A percentile compares a stretch with the other conserved stretches of the same genome.
Evolutionary conservation across 1,140 invertebrate genomes (phyloP).

Genomic region (Trinorchestia longiramus): DNA sequence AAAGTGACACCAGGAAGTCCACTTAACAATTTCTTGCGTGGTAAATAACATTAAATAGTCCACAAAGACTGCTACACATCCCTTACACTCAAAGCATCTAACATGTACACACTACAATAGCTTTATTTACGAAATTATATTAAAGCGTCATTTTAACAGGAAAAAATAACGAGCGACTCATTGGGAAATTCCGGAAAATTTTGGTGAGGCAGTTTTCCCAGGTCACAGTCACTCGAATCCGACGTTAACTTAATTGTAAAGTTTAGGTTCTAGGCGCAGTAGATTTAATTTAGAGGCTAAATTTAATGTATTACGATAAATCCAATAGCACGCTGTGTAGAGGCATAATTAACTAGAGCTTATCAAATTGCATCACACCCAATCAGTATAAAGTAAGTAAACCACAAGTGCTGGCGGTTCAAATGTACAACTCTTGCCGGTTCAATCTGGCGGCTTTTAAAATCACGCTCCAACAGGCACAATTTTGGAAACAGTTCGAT

Average conservation of each 20-base stretch:
- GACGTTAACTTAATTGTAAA: neutral
- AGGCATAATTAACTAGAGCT: constrained; percentile 46
- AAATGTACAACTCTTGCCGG: neutral
- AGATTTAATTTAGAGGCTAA: neutral
- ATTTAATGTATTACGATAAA: neutral
- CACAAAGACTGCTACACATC: neutral
- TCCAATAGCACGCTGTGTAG: constrained; percentile 46
- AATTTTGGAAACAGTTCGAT: neutral
- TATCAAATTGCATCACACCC: constrained; percentile 41
- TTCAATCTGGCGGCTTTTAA: neutral
- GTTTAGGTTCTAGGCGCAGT: neutral
- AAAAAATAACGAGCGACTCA: neutral
- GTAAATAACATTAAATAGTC: neutral
- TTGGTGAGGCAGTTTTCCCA: neutral
- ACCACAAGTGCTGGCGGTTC: neutral
- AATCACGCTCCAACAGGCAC: neutral
- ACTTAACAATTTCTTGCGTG: neutral
- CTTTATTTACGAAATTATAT: constrained; percentile 18
- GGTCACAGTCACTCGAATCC: neutral
- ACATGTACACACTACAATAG: constrained; percentile 18
- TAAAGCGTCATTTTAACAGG: constrained; percentile 46
- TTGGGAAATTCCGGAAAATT: neutral
- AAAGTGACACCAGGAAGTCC: too few relatives aligned
- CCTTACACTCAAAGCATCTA: constrained; percentile 36
- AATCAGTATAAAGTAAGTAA: neutral